These are phyloP conservation scores for Mamestra configurata DNA, from an alignment of 1,140 invertebrate genomes.

Conservation along the genomic window DNA sequence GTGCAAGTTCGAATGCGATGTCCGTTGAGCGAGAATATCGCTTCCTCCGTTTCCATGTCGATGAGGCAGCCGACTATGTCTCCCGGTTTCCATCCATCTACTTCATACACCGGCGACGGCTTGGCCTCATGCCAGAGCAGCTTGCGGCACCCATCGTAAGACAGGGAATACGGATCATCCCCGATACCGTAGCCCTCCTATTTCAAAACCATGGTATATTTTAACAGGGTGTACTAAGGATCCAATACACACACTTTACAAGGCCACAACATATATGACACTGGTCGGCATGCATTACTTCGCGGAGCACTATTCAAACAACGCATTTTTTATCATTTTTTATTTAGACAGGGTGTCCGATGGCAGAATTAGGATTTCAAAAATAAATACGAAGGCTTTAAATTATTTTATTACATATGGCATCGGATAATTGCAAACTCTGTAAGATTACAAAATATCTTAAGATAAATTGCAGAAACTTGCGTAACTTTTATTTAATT, in stretches of 20 bases:
- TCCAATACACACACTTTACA: too few species aligned
- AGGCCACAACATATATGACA: neutral
- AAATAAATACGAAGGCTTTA: too few species aligned
- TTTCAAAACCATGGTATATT: neutral
- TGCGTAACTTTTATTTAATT: too few species aligned
- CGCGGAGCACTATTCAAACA: neutral
- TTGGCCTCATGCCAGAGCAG: conserved; percentile 96
- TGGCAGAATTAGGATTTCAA: too few species aligned
- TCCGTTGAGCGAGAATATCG: conserved; percentile 96
- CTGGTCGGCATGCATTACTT: neutral
- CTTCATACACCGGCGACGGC: conserved; percentile 89
- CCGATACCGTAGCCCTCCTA: conserved; percentile 98
- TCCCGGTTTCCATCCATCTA: conserved; percentile 94
- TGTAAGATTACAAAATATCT: too few species aligned
- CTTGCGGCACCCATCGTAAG: conserved; percentile 97
- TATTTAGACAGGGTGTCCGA: too few species aligned
- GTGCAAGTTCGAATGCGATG: conserved; percentile 90
- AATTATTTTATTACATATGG: too few species aligned
- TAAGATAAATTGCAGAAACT: too few species aligned
- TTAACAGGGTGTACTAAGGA: too few species aligned
- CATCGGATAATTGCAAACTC: too few species aligned
- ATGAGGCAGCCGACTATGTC: conserved; percentile 95
- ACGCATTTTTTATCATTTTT: too few species aligned
- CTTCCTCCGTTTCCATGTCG: conserved; percentile 91
- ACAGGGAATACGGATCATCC: conserved; percentile 96